Evolutionary conservation across 2,113 vertebrate species (phyloP).

Genomic region (Indri indri): DNA sequence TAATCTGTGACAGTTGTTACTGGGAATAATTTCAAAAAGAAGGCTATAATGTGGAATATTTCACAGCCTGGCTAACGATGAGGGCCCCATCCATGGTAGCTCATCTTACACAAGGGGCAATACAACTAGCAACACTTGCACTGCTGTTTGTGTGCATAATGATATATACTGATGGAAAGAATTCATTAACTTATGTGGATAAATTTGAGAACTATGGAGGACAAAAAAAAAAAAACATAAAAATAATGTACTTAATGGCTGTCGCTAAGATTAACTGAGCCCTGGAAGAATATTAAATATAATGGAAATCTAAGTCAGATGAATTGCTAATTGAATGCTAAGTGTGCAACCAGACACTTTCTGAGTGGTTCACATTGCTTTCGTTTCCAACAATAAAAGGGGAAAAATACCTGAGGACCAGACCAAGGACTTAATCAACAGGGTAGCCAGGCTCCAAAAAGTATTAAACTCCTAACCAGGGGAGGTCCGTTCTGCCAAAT

Average conservation of each 20-base stretch:
- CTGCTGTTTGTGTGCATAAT: background rate
- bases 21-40: background rate
- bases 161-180: background rate
- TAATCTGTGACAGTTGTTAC: background rate
- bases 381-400: background rate
- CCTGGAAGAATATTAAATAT: background rate
- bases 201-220: background rate
- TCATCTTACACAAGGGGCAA: accelerated
- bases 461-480: background rate
- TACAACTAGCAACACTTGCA: background rate
- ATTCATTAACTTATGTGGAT: background rate
- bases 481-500: background rate
- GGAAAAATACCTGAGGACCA: background rate
- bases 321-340: background rate
- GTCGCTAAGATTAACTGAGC: background rate
- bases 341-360: background rate
- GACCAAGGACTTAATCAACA: background rate
- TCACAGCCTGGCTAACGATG: background rate
- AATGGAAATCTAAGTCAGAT: background rate
- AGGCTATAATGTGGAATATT: background rate
- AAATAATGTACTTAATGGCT: background rate
- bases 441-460: background rate
- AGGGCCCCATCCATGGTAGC: background rate
- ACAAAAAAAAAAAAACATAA: background rate
- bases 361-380: background rate